Conservation (phyloP, 2,113 vertebrate species). For the Perca flavescens region DNA sequence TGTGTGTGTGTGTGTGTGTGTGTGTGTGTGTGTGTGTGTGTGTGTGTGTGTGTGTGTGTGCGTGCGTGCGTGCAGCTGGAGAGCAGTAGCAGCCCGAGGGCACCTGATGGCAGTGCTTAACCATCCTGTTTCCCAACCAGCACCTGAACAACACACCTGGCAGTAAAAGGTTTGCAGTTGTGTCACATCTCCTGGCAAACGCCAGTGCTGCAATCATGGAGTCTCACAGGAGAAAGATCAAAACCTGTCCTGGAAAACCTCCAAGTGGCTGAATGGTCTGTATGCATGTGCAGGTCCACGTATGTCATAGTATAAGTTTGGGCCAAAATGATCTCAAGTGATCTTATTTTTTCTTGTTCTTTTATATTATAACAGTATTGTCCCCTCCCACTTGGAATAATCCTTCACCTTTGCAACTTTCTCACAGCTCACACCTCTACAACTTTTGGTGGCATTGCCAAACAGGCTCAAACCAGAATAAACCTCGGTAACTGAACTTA, state of each 20-base stretch:
- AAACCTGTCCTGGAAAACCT: constrained; percentile 6
- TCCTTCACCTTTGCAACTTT: not conserved
- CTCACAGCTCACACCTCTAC: not conserved
- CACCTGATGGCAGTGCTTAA: constrained; percentile 75
- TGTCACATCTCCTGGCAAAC: constrained; percentile 40
- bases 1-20: not conserved
- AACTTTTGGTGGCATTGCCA: not conserved
- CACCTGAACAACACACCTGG: constrained; percentile 60
- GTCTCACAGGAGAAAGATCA: constrained; percentile 2
- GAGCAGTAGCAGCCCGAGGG: constrained; percentile 65
- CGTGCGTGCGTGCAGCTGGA: constrained; percentile 7
- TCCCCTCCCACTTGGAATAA: not conserved
- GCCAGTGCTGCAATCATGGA: constrained; percentile 30
- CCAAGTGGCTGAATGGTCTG: not conserved
- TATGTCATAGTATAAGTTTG: not conserved
- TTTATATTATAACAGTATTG: not conserved
- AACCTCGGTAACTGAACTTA: not conserved
- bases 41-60: not conserved
- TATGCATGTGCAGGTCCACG: not conserved
- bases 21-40: constrained; percentile 1
- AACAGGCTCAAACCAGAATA: not conserved
- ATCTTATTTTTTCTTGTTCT: not conserved
- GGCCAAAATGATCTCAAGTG: not conserved
- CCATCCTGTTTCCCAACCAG: constrained; percentile 19
- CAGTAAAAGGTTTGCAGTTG: constrained; percentile 7